phyloP scores from a whole-genome alignment of 2,113 vertebrate genomes.

The Antennarius striatus region DNA sequence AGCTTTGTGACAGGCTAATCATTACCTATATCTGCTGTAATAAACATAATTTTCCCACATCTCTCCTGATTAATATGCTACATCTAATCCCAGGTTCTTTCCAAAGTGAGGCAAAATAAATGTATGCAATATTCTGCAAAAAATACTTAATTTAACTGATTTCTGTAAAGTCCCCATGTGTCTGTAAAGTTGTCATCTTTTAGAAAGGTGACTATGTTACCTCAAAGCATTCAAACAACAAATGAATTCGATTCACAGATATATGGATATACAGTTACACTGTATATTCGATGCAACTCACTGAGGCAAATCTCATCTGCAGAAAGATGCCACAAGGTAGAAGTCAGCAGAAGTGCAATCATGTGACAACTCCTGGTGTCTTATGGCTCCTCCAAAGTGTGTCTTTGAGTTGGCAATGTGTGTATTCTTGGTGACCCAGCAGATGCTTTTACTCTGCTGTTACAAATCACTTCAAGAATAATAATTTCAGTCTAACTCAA shows the following conservation, averaged over 20 bases:
- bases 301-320: constrained; percentile 4
- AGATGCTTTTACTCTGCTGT: not conserved
- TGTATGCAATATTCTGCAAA: not conserved
- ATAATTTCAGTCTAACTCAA: too few species aligned
- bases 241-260: not conserved
- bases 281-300: not conserved
- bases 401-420: not conserved
- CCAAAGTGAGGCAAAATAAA: not conserved
- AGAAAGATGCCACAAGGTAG: not conserved
- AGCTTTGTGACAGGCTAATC: too few species aligned
- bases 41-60: too few species aligned
- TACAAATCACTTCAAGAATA: too few species aligned
- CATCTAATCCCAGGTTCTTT: not conserved
- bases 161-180: not conserved
- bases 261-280: not conserved
- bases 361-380: constrained; percentile 1
- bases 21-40: too few species aligned
- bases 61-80: too few species aligned
- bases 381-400: not conserved
- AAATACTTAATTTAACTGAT: not conserved
- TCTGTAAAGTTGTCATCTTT: constrained; percentile 11
- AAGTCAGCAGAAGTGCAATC: constrained; percentile 12
- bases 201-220: constrained; percentile 1
- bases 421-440: not conserved
- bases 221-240: constrained; percentile 12